A percentile compares a stretch with the other conserved stretches of the same genome.
Evolutionary conservation across 1,140 invertebrate species (phyloP).

Genomic region (Rhyzopertha dominica): DNA sequence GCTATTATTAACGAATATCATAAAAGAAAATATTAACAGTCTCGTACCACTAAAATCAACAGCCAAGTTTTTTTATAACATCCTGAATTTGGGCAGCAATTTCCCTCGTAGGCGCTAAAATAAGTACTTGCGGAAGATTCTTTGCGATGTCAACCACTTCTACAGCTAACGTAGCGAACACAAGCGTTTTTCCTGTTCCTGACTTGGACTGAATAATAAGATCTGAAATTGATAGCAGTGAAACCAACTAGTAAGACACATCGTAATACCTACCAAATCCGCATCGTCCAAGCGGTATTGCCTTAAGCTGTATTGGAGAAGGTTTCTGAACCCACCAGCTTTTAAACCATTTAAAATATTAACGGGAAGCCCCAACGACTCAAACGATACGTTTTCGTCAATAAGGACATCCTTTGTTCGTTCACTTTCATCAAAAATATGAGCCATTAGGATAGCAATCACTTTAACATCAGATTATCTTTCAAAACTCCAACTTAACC

Average conservation of each 20-base stretch:
- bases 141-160: constrained; percentile 58
- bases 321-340: constrained; percentile 73
- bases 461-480: too few species aligned
- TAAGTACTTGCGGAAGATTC: constrained; percentile 63
- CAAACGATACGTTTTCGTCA: constrained; percentile 65
- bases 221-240: constrained; percentile 57
- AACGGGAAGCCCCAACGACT: constrained; percentile 60
- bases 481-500: too few species aligned
- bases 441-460: too few species aligned
- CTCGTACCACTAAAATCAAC: too few species aligned
- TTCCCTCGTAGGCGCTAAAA: constrained; percentile 91
- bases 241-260: constrained; percentile 14
- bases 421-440: constrained; percentile 44
- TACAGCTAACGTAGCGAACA: constrained; percentile 81
- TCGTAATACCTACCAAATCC: constrained; percentile 68
- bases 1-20: too few species aligned
- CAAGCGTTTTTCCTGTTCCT: constrained; percentile 96
- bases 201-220: constrained; percentile 93
- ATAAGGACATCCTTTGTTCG: constrained; percentile 71
- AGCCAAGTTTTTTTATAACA: constrained; percentile 63
- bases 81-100: constrained; percentile 86
- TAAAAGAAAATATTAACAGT: too few species aligned
- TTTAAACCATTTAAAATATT: constrained; percentile 64
- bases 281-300: constrained; percentile 83
- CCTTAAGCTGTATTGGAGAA: constrained; percentile 88